phyloP scores from a whole-genome alignment of 2,113 vertebrate species.

The Castor canadensis region DNA sequence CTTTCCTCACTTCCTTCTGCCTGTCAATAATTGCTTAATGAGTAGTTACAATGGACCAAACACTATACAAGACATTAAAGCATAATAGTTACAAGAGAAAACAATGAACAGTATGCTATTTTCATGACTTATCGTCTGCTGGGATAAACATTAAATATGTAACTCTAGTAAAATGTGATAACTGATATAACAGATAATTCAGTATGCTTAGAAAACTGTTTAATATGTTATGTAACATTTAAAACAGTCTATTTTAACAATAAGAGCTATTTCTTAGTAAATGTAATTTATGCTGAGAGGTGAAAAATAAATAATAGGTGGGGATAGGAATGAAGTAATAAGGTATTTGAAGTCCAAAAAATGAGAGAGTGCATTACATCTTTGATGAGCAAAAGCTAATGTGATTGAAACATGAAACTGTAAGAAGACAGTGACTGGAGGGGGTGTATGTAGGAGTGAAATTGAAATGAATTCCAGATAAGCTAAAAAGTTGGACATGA shows the following conservation, averaged over 20 bases:
- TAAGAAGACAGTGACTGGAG: slow-evolving; percentile 3
- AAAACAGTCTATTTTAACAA: not conserved
- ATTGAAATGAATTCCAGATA: not conserved
- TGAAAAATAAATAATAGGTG: not conserved
- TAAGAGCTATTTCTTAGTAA: not conserved
- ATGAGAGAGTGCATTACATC: not conserved
- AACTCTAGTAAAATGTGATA: not conserved
- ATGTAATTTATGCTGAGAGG: not conserved
- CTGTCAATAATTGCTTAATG: not conserved
- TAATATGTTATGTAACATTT: not conserved
- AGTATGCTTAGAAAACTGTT: not conserved
- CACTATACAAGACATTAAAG: not conserved
- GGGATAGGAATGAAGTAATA: not conserved
- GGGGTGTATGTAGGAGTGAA: not conserved
- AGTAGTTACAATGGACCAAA: not conserved
- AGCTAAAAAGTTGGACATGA: not conserved
- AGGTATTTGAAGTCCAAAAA: not conserved
- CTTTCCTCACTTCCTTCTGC: not conserved
- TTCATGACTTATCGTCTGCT: not conserved
- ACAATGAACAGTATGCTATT: no score
- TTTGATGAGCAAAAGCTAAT: not conserved
- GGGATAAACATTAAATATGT: not conserved
- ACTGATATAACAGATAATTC: not conserved
- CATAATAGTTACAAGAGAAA: not conserved
- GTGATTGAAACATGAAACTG: not conserved